phyloP scores from a whole-genome alignment of 1,140 invertebrate species.

The Pseudomyrmex dendroicus region DNA sequence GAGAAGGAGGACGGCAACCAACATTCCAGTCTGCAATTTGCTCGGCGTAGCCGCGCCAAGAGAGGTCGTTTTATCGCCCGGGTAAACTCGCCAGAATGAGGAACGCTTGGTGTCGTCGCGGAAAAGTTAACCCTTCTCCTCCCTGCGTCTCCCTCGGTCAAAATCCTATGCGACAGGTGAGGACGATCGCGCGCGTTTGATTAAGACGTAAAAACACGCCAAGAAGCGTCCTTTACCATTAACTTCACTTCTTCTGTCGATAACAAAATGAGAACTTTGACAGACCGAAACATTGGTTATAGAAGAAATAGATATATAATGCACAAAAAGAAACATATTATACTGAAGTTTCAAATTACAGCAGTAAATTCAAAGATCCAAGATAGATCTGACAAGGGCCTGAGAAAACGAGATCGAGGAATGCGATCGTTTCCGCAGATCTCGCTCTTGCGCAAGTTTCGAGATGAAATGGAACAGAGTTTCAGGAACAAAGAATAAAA shows the following conservation, averaged over 20 bases:
- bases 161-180: constrained; percentile 45
- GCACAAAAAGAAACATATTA: background rate
- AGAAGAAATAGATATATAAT: background rate
- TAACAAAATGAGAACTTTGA: constrained; percentile 29
- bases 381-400: background rate
- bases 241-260: constrained; percentile 34
- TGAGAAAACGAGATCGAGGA: constrained; percentile 34
- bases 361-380: background rate
- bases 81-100: constrained; percentile 65
- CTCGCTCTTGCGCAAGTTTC: constrained; percentile 11
- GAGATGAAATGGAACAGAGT: constrained; percentile 69
- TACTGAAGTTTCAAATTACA: background rate
- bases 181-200: constrained; percentile 54
- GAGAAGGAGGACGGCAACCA: constrained; percentile 29
- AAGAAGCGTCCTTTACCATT: constrained; percentile 5
- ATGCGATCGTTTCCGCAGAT: constrained; percentile 59
- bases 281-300: background rate
- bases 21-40: constrained; percentile 70
- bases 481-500: constrained; percentile 74
- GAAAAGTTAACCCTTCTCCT: constrained; percentile 33
- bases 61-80: constrained; percentile 69
- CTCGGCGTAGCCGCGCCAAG: constrained; percentile 53
- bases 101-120: constrained; percentile 64
- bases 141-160: background rate
- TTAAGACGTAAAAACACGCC: constrained; percentile 62